Evolutionary conservation across 2,113 vertebrate species (phyloP).

Genomic region (Osmerus eperlanus): DNA sequence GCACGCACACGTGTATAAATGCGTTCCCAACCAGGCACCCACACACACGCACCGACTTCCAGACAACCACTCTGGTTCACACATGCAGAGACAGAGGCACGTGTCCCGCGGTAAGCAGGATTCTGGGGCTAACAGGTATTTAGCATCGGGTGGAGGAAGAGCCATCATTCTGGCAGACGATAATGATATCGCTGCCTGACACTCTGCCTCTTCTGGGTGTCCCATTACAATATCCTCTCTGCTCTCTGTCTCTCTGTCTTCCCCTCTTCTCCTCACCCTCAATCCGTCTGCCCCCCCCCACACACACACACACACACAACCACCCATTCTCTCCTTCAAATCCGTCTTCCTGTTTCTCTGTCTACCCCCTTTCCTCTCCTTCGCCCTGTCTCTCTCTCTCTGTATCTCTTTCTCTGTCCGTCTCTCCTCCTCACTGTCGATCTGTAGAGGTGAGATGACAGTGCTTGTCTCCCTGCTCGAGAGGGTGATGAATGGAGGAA

Average conservation of each 20-base stretch:
- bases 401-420: constrained; percentile 7
- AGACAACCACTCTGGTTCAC: not conserved
- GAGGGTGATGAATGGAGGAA: constrained; percentile 38
- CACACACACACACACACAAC: no score
- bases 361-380: not conserved
- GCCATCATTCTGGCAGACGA: constrained; percentile 59
- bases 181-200: constrained; percentile 66
- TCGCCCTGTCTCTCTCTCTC: constrained; percentile 18
- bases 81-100: not conserved
- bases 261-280: constrained; percentile 15
- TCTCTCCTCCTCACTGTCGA: constrained; percentile 19
- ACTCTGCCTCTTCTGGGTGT: constrained; percentile 60
- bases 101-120: constrained; percentile 10
- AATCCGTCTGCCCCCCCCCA: not conserved
- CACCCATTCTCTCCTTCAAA: constrained; percentile 12
- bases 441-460: constrained; percentile 37
- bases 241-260: constrained; percentile 6
- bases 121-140: constrained; percentile 54
- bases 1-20: not conserved
- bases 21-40: not conserved
- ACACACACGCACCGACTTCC: constrained; percentile 12
- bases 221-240: constrained; percentile 55
- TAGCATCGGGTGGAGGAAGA: constrained; percentile 51
- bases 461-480: constrained; percentile 12
- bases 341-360: constrained; percentile 19